phyloP scores from a whole-genome alignment of 2,888 invertebrate species.

The Morinoia aosen region DNA sequence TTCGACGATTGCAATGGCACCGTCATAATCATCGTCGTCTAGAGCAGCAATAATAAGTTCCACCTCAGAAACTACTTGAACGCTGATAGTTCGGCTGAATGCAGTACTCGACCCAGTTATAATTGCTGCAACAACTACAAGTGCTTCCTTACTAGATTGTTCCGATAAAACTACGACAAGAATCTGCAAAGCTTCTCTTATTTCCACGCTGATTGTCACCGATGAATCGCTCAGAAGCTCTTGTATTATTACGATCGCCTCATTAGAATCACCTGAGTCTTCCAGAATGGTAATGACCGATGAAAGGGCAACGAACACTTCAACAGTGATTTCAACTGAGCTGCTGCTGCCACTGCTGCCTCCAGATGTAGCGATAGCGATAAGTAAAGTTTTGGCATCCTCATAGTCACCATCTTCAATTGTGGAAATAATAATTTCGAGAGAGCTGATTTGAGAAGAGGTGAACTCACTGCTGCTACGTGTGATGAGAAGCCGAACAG shows the following conservation, averaged over 20 bases:
- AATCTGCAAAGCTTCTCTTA: not conserved
- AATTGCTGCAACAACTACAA: not conserved
- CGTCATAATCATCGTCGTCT: not conserved
- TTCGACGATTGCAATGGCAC: not conserved
- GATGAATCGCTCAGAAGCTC: not conserved
- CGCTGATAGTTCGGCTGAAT: not conserved
- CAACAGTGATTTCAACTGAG: not conserved
- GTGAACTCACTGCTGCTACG: not conserved
- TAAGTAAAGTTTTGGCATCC: not conserved
- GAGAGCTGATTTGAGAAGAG: not conserved
- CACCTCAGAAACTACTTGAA: not conserved
- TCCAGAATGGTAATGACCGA: not conserved
- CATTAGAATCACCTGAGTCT: not conserved
- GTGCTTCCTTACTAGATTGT: not conserved
- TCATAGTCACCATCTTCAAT: not conserved
- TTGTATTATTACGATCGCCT: not conserved
- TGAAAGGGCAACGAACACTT: not conserved
- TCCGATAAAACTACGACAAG: not conserved
- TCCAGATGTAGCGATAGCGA: not conserved
- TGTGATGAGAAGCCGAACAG: not conserved
- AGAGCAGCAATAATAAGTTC: not conserved
- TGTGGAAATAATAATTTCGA: not conserved
- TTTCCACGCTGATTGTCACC: not conserved
- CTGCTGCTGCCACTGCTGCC: conserved; percentile 1
- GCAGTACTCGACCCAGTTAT: not conserved